Evolutionary conservation across 2,888 invertebrate genomes (phyloP).

Genomic region (Dolichomitus sp.): DNA sequence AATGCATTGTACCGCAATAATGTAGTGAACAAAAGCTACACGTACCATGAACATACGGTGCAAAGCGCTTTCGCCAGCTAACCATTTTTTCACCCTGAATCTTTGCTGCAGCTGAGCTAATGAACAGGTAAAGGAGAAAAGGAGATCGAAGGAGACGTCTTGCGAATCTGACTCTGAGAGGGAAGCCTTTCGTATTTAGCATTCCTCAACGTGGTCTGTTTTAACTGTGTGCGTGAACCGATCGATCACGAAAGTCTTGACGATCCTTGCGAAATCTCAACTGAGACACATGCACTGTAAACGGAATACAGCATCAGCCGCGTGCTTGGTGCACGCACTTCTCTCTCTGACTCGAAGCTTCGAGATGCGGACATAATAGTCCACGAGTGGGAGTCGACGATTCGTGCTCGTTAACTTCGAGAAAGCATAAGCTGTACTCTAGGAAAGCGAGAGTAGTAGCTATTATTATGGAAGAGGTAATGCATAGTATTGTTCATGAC

Average conservation of each 20-base stretch:
- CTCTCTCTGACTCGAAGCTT: not conserved
- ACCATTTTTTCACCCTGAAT: conserved; percentile 28
- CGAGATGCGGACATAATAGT: conserved; percentile 20
- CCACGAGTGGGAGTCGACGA: conserved; percentile 28
- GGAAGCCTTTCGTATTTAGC: conserved; percentile 39
- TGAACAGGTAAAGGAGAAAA: conserved; percentile 55
- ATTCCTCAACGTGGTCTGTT: conserved; percentile 3
- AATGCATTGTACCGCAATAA: conserved; percentile 24
- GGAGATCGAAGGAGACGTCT: conserved; percentile 56
- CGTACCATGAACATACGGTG: not conserved
- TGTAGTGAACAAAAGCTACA: conserved; percentile 21
- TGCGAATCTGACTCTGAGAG: conserved; percentile 29
- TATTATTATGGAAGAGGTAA: conserved; percentile 53
- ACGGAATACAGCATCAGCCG: conserved; percentile 4
- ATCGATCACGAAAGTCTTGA: conserved; percentile 60
- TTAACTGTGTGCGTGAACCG: conserved; percentile 36
- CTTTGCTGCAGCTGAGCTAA: conserved; percentile 39
- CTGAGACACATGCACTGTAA: conserved; percentile 17
- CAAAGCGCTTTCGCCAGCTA: conserved; percentile 36
- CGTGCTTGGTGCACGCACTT: conserved; percentile 45
- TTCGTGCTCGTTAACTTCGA: conserved; percentile 58
- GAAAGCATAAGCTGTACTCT: conserved; percentile 51
- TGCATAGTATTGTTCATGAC: conserved; percentile 52
- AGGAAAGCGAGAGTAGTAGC: conserved; percentile 42
- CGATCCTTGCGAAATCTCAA: conserved; percentile 58